Conservation (phyloP, 1,140 invertebrate species). For the Drosophila sturtevanti region DNA sequence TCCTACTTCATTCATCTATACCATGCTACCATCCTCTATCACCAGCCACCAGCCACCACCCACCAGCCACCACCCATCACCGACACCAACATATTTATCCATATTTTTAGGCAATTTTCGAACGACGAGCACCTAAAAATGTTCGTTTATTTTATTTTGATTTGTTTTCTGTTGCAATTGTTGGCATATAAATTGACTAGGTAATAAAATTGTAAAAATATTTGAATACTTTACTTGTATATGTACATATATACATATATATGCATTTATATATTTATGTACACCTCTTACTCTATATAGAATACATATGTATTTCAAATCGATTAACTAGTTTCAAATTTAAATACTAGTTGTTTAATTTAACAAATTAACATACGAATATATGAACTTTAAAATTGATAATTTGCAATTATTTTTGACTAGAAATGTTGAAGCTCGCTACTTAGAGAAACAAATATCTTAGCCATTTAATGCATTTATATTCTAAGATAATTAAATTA, state of each 20-base stretch:
- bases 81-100: conserved; percentile 37
- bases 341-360: not conserved
- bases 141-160: conserved; percentile 39
- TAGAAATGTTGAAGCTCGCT: not conserved
- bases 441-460: too few relatives aligned
- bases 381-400: not conserved
- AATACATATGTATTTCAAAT: not conserved
- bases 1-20: not conserved
- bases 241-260: not conserved
- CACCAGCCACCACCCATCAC: not conserved
- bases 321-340: not conserved
- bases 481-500: too few relatives aligned
- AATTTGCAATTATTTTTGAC: not conserved
- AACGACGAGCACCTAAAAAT: conserved; percentile 29
- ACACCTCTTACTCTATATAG: not conserved
- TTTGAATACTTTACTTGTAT: conserved; percentile 33
- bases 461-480: too few relatives aligned
- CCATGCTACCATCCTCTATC: too few relatives aligned
- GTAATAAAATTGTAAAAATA: conserved; percentile 54
- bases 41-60: too few relatives aligned
- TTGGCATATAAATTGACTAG: conserved; percentile 61
- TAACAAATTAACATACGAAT: not conserved
- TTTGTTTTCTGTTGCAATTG: conserved; percentile 37
- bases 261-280: not conserved
- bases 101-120: conserved; percentile 65